phyloP scores from a whole-genome alignment of 2,113 vertebrate species.

The Microcebus griseorufus region DNA sequence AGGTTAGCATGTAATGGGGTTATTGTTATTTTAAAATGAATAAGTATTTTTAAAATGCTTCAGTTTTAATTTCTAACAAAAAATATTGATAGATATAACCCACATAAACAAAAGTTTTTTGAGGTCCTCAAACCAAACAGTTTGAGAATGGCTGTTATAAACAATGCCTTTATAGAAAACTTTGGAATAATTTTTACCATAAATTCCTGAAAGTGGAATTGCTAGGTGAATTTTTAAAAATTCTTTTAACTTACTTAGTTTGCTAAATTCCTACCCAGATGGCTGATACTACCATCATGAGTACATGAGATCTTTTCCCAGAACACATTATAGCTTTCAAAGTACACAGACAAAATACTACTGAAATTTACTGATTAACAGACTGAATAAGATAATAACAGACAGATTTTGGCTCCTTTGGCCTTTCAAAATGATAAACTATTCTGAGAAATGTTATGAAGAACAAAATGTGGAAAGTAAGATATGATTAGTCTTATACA shows the following conservation, averaged over 20 bases:
- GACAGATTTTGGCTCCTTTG: neutral
- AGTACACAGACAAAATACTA: neutral
- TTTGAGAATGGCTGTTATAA: slow-evolving; percentile 14
- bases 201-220: slow-evolving; percentile 14
- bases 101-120: neutral
- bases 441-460: neutral
- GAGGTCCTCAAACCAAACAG: neutral
- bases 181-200: neutral
- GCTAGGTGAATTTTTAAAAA: neutral
- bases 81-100: neutral
- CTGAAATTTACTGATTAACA: neutral
- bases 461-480: slow-evolving; percentile 19
- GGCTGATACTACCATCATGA: neutral
- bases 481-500: neutral
- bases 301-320: slow-evolving; percentile 1
- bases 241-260: neutral
- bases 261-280: neutral
- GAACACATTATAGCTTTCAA: slow-evolving; percentile 1
- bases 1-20: neutral
- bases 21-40: slow-evolving; percentile 33
- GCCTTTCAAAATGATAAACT: slow-evolving; percentile 39
- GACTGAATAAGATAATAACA: neutral
- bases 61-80: neutral
- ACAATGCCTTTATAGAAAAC: neutral
- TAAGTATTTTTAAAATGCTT: neutral